phyloP scores from a whole-genome alignment of 2,113 vertebrate species.

The Regulus satrapa region DNA sequence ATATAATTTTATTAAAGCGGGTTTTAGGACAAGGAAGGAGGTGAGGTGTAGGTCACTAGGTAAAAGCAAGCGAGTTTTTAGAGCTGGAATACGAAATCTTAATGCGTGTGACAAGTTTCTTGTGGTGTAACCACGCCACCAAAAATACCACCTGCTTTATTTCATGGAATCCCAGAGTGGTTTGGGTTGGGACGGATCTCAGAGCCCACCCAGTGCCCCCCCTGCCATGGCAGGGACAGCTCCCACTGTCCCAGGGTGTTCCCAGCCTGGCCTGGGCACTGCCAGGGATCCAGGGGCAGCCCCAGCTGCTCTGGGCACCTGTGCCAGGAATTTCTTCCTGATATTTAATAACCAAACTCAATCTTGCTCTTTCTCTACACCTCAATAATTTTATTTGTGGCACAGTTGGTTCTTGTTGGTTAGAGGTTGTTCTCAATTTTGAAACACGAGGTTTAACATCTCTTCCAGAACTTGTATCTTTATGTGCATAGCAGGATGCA shows the following conservation, averaged over 20 bases:
- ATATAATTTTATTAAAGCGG: not conserved
- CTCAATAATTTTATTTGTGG: not conserved
- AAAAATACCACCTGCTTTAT: not conserved
- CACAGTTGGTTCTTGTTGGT: not conserved
- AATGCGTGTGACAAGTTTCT: fast-evolving
- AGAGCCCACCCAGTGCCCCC: not conserved
- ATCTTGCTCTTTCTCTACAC: not conserved
- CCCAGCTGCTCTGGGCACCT: not conserved
- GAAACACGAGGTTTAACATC: not conserved
- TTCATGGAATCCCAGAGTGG: not conserved
- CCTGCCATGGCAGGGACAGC: not conserved
- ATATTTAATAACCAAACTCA: not conserved
- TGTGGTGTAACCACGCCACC: fast-evolving
- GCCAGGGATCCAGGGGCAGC: not conserved
- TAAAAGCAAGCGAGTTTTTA: fast-evolving
- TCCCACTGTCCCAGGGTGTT: not conserved
- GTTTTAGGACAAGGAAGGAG: not conserved
- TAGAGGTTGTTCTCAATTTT: not conserved
- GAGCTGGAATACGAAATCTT: not conserved
- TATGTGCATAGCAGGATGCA: not conserved
- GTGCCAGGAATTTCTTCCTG: not conserved
- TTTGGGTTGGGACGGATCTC: not conserved
- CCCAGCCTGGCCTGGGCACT: not conserved
- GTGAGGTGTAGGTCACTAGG: not conserved
- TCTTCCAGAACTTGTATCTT: not conserved